Evolutionary conservation across 1,140 invertebrate species (phyloP).

Genomic region (Neuroterus valhalla): DNA sequence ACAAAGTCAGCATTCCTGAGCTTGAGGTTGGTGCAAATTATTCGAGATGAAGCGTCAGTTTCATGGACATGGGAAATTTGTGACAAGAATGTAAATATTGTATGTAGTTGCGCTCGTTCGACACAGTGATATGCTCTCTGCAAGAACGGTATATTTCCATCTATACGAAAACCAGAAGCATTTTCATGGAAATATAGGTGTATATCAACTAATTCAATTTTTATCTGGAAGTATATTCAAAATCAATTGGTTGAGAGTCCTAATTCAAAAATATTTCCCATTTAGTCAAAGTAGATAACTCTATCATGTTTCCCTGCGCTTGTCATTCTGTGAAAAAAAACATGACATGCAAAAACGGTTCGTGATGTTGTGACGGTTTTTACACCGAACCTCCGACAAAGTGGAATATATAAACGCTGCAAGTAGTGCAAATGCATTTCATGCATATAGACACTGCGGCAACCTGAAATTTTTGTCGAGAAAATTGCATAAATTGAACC

Average conservation of each 20-base stretch:
- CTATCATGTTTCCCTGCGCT: neutral
- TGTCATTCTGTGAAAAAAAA: neutral
- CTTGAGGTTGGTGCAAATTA: conserved; percentile 32
- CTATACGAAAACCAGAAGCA: too few relatives aligned
- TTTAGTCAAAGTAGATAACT: neutral
- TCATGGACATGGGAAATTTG: conserved; percentile 12
- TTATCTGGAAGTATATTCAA: too few relatives aligned
- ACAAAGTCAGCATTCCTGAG: neutral
- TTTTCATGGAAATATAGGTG: too few relatives aligned
- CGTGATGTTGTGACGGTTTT: neutral
- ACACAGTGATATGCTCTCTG: neutral
- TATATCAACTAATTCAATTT: too few relatives aligned
- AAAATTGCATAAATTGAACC: neutral
- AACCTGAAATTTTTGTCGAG: neutral
- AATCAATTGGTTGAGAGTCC: too few relatives aligned
- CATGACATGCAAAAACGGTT: neutral
- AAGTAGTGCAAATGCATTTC: neutral
- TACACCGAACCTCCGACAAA: neutral
- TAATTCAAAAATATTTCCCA: too few relatives aligned
- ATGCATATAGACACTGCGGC: neutral
- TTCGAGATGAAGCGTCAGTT: conserved; percentile 36
- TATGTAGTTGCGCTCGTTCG: neutral
- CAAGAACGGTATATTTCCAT: neutral
- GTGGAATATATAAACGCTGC: neutral
- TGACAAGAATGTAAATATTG: conserved; percentile 33